Conservation (phyloP, 2,888 invertebrate species). For the Pterobdella sp. region DNA sequence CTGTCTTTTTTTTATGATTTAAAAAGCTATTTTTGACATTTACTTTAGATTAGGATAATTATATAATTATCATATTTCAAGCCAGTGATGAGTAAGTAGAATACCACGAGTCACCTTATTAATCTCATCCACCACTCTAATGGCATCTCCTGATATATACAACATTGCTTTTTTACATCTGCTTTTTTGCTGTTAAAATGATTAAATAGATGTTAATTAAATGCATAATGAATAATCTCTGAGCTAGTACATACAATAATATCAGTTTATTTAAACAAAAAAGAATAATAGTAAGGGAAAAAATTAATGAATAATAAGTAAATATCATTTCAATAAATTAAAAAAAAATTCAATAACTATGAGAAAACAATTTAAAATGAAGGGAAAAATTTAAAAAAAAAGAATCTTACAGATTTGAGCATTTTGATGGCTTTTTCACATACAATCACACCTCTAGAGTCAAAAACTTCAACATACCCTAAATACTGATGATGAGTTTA, state of each 20-base stretch:
- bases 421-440: slow-evolving; percentile 98
- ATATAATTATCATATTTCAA: too few relatives aligned
- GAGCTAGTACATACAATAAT: too few relatives aligned
- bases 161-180: slow-evolving; percentile 53
- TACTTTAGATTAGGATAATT: too few relatives aligned
- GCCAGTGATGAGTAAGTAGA: background rate
- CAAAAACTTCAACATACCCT: slow-evolving; percentile 97
- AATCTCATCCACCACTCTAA: slow-evolving; percentile 95
- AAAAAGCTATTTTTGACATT: too few relatives aligned
- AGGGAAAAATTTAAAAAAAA: background rate
- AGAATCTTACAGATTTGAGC: slow-evolving; percentile 63
- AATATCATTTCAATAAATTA: too few relatives aligned
- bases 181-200: slow-evolving; percentile 43
- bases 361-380: background rate
- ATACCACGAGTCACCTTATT: slow-evolving; percentile 62
- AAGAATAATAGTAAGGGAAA: background rate
- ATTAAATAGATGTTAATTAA: background rate
- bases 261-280: background rate
- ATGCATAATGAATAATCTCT: too few relatives aligned
- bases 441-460: slow-evolving; percentile 97
- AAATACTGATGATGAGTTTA: slow-evolving; percentile 62
- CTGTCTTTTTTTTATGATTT: too few relatives aligned
- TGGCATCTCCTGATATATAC: slow-evolving; percentile 67
- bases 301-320: background rate
- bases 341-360: background rate